Evolutionary conservation across 2,888 invertebrate genomes (phyloP).

Genomic region (Drosophila diplacantha): DNA sequence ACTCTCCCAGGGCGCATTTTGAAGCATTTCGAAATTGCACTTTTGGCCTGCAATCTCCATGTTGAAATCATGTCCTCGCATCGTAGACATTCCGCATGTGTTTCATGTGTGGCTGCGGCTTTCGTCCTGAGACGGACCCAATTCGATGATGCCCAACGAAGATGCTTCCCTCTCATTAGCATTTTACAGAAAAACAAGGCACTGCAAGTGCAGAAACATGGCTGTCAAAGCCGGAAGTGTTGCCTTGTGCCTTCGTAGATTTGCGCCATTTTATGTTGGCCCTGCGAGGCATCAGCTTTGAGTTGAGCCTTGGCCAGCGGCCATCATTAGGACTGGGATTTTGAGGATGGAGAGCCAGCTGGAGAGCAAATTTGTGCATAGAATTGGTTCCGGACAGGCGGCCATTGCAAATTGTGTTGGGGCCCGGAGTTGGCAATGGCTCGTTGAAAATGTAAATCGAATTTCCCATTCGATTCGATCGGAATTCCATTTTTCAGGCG

Average conservation of each 20-base stretch:
- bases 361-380: slow-evolving; percentile 26
- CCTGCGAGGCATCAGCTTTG: slow-evolving; percentile 27
- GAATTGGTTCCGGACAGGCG: slow-evolving; percentile 26
- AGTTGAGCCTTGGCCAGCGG: slow-evolving; percentile 43
- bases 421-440: slow-evolving; percentile 17
- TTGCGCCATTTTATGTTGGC: slow-evolving; percentile 55
- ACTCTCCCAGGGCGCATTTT: slow-evolving; percentile 21
- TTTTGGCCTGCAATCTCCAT: slow-evolving; percentile 38
- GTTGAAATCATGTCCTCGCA: slow-evolving; percentile 40
- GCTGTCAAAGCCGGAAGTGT: slow-evolving; percentile 58
- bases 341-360: slow-evolving; percentile 13
- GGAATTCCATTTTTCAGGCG: slow-evolving; percentile 2
- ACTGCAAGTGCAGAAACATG: slow-evolving; percentile 27
- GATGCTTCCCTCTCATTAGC: slow-evolving; percentile 54
- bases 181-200: slow-evolving; percentile 46
- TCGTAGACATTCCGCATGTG: slow-evolving; percentile 15
- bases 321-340: slow-evolving; percentile 59
- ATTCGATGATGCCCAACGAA: slow-evolving; percentile 8
- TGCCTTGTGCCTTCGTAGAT: slow-evolving; percentile 58
- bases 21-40: slow-evolving; percentile 40
- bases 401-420: slow-evolving; percentile 35
- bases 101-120: slow-evolving; percentile 10
- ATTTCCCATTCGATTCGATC: slow-evolving; percentile 16
- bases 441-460: slow-evolving; percentile 33
- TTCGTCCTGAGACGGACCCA: slow-evolving; percentile 13